Percentiles rank a stretch among this genome's conserved stretches.
phyloP scores from a whole-genome alignment of 2,797 vertebrate species.

The Trichosurus vulpecula region DNA sequence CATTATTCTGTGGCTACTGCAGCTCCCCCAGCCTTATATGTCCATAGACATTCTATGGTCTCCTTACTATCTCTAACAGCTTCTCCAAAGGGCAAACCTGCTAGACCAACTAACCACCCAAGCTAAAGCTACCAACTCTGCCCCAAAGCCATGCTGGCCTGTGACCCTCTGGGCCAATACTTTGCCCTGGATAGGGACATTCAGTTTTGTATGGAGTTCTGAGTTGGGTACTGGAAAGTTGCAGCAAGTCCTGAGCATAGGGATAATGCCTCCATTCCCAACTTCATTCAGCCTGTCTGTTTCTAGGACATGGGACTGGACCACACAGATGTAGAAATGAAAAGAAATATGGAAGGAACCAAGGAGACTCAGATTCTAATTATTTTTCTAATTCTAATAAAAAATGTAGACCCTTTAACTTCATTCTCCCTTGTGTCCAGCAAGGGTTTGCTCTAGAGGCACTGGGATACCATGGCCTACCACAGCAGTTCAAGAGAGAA shows the following conservation, averaged over 20 bases:
- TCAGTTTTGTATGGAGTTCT: too few species aligned
- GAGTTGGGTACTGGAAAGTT: too few species aligned
- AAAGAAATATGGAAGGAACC: too few species aligned
- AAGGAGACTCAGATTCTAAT: too few species aligned
- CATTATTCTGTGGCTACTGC: neutral
- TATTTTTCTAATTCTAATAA: too few species aligned
- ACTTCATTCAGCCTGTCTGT: too few species aligned
- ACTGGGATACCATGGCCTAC: neutral
- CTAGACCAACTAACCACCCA: neutral
- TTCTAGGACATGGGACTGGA: too few species aligned
- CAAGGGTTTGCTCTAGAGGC: neutral
- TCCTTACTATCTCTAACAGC: neutral
- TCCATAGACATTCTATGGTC: neutral
- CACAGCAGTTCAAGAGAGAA: neutral
- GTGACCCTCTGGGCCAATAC: neutral
- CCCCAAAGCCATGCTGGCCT: neutral
- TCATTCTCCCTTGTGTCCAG: neutral
- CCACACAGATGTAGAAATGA: too few species aligned
- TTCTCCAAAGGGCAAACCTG: neutral
- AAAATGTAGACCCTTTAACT: too few species aligned
- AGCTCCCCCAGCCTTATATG: neutral
- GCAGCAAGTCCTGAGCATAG: too few species aligned
- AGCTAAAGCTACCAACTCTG: neutral
- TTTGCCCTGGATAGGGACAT: neutral
- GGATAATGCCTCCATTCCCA: too few species aligned